Evolutionary conservation across 2,888 invertebrate species (phyloP).

Genomic region (Ametastegia equiseti): DNA sequence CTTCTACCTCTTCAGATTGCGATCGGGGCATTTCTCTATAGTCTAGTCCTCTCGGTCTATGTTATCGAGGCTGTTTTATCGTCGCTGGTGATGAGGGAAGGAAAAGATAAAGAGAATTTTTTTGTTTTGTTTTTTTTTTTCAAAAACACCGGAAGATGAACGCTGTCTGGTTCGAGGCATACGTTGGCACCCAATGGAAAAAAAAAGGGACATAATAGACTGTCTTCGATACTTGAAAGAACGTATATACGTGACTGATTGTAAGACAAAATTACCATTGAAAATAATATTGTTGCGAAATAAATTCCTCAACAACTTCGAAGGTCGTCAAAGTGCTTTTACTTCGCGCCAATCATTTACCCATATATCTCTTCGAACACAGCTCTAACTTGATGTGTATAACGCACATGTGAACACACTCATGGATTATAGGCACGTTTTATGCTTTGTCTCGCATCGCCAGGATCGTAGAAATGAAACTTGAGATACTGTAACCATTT

Average conservation of each 20-base stretch:
- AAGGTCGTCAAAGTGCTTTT: slow-evolving; percentile 39
- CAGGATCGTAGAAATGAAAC: not conserved
- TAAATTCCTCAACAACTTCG: slow-evolving; percentile 18
- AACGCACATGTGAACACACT: not conserved
- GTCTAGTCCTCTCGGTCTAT: not conserved
- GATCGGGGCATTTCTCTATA: slow-evolving; percentile 19
- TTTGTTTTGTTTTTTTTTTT: too few species aligned
- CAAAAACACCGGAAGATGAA: too few species aligned
- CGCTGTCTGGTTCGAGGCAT: too few species aligned
- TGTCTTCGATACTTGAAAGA: not conserved
- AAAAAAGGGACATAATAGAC: too few species aligned
- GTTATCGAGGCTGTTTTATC: not conserved
- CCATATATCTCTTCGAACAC: slow-evolving; percentile 22
- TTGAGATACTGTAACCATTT: slow-evolving; percentile 7
- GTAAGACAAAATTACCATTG: not conserved
- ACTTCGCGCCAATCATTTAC: slow-evolving; percentile 30
- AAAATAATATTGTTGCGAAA: slow-evolving; percentile 27
- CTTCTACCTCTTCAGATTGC: not conserved
- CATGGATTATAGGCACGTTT: not conserved
- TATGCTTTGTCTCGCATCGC: slow-evolving; percentile 7
- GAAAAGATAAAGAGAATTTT: too few species aligned
- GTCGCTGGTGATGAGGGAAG: not conserved
- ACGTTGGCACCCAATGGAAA: too few species aligned
- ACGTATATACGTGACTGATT: not conserved
- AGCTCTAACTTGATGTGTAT: not conserved